phyloP scores from a whole-genome alignment of 2,888 invertebrate species.

The Hymenopus coronatus region DNA sequence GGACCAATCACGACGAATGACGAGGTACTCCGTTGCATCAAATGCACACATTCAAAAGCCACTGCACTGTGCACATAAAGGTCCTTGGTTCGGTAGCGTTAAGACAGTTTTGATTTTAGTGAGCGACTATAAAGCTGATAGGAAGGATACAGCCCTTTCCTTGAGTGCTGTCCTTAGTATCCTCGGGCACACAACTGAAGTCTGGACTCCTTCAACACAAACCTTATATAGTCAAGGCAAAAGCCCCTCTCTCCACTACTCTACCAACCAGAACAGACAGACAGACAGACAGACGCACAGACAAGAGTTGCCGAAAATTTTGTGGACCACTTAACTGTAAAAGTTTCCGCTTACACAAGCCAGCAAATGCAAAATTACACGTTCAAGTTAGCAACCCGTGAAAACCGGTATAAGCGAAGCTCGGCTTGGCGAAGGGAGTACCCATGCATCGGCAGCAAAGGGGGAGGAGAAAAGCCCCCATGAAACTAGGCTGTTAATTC shows the following conservation, averaged over 20 bases:
- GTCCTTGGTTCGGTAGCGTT: not conserved
- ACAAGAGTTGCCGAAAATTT: conserved; percentile 53
- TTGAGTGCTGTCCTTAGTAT: conserved; percentile 12
- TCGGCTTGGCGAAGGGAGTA: conserved; percentile 15
- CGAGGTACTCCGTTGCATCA: not conserved
- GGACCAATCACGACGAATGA: not conserved
- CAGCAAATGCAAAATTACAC: conserved; percentile 59
- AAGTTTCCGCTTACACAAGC: conserved; percentile 55
- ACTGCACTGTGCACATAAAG: not conserved
- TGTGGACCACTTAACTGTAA: conserved; percentile 63
- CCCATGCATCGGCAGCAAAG: conserved; percentile 36
- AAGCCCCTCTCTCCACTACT: conserved; percentile 9
- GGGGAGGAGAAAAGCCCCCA: conserved; percentile 16
- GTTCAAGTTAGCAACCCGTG: conserved; percentile 58
- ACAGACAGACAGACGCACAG: conserved; percentile 22
- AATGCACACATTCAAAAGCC: not conserved
- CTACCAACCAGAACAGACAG: not conserved
- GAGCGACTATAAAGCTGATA: not conserved
- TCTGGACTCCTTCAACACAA: conserved; percentile 43
- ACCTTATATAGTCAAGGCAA: conserved; percentile 50
- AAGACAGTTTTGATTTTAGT: not conserved
- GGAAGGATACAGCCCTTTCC: not conserved
- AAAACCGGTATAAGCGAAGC: conserved; percentile 47
- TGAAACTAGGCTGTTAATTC: conserved; percentile 21
- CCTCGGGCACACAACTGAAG: conserved; percentile 39